Evolutionary conservation across 2,888 invertebrate species (phyloP).

Genomic region (Flabesymbios commensalis): DNA sequence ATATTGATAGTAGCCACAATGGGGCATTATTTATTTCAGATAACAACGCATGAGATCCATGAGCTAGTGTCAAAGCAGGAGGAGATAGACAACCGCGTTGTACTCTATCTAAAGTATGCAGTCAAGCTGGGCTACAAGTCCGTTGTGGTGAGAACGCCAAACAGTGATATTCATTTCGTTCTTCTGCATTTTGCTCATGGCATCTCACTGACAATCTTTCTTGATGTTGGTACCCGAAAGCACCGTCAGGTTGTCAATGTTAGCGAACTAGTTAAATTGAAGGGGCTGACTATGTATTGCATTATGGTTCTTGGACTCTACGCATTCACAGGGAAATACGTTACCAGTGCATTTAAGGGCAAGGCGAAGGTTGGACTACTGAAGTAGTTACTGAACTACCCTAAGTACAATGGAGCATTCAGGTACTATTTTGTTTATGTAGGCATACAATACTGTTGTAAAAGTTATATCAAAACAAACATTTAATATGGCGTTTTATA

Average conservation of each 20-base stretch:
- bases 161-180: conserved; percentile 15
- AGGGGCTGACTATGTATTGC: conserved; percentile 15
- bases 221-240: conserved; percentile 17
- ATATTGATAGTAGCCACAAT: no score
- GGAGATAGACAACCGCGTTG: conserved; percentile 17
- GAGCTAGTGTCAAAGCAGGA: conserved; percentile 2
- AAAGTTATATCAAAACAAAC: no score
- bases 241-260: conserved; percentile 15
- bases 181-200: conserved; percentile 10
- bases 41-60: not conserved
- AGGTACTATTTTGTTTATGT: no score
- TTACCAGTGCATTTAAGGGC: conserved; percentile 23
- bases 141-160: conserved; percentile 18
- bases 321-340: conserved; percentile 18
- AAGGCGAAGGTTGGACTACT: conserved; percentile 23
- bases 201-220: conserved; percentile 14
- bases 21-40: no score
- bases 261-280: conserved; percentile 6
- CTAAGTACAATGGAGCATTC: conserved; percentile 7
- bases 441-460: no score
- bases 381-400: conserved; percentile 17
- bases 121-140: conserved; percentile 13
- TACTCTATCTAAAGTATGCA: conserved; percentile 20
- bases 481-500: no score
- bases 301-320: conserved; percentile 15